phyloP scores from a whole-genome alignment of 1,140 invertebrate genomes.

The Drosophila sproati region DNA sequence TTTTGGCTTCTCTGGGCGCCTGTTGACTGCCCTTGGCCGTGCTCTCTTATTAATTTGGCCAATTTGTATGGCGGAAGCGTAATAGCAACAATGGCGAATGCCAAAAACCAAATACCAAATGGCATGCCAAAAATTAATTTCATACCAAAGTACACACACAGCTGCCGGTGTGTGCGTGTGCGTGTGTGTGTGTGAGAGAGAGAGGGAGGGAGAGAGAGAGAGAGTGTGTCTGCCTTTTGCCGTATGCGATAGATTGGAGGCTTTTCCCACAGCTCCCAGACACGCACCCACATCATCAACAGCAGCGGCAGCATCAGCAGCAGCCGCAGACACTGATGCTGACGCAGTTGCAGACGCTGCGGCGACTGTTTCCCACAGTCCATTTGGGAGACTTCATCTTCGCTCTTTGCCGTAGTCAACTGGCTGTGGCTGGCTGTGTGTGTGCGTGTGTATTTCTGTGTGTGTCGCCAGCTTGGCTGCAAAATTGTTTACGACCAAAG shows the following conservation, averaged over 20 bases:
- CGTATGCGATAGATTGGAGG: conserved; percentile 17
- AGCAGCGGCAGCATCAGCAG: not conserved
- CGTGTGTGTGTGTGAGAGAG: not conserved
- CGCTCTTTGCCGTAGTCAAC: not conserved
- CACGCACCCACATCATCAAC: conserved; percentile 62
- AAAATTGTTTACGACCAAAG: conserved; percentile 62
- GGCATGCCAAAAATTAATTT: conserved; percentile 68
- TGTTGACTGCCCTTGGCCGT: conserved; percentile 49
- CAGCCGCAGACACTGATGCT: conserved; percentile 31
- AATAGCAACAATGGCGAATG: conserved; percentile 29
- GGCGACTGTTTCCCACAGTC: conserved; percentile 62
- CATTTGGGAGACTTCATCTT: conserved; percentile 18
- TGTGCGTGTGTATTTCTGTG: not conserved
- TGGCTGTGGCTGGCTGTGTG: not conserved
- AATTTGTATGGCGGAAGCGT: conserved; percentile 68
- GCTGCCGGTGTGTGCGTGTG: not conserved
- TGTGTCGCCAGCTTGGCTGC: conserved; percentile 64
- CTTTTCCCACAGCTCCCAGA: conserved; percentile 60
- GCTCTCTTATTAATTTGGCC: conserved; percentile 71
- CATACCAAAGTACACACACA: conserved; percentile 45
- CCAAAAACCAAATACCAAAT: conserved; percentile 18
- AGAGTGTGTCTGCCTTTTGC: not conserved
- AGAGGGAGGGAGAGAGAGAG: no score
- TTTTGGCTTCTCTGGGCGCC: conserved; percentile 47
- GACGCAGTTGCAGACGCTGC: conserved; percentile 31